Evolutionary conservation across 2,797 vertebrate species (phyloP), one percentile per base, ranked within the genome.

Genomic region (Pseudomugil gertrudae): DNA sequence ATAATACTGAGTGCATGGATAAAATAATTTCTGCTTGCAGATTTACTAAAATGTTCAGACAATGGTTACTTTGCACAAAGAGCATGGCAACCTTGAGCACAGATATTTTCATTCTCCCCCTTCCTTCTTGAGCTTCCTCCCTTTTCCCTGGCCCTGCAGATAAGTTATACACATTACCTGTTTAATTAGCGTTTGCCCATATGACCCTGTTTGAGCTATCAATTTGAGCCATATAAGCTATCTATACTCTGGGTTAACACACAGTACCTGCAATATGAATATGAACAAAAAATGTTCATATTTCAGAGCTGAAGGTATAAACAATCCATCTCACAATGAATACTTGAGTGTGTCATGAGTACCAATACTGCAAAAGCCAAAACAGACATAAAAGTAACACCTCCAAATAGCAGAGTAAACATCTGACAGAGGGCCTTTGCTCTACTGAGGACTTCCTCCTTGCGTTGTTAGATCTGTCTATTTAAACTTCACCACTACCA

Each of bases 401-500:
- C 74, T 75, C 48, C 74, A 86, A 75, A 81, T 79, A 43, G 73
- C 50, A 4, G 64, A 70, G 62, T 59, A 82, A 82, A 84, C 78
- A 79, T 63, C 76, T 86, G 69, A 74, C 17, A 64, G 72, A 38
- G 26, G 70, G 30, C 61, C 43, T 78, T 75, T 72, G 52, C 52
- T 75, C 72, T 67, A 40, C 62, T 59, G 33, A 76, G 52, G 65
- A 77, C 72, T 76, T 87, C 81, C 69, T 79, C 54, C 61, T 33
- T 0, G 40, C 45, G 75, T 62, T 72, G 75, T 58, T 15, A 2
- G 47, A 27, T 62, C 50, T 64, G 72, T 73, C 63, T 75, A 69
- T 67, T 63, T 72, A 65, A 66, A 73, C 47, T 24, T 61, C 29
- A 35, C 73, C 82, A 74, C 66, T 2, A 64, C 13, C 55, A 58